Evolutionary conservation across 2,113 vertebrate genomes (phyloP).

Genomic region (Ursus arctos): DNA sequence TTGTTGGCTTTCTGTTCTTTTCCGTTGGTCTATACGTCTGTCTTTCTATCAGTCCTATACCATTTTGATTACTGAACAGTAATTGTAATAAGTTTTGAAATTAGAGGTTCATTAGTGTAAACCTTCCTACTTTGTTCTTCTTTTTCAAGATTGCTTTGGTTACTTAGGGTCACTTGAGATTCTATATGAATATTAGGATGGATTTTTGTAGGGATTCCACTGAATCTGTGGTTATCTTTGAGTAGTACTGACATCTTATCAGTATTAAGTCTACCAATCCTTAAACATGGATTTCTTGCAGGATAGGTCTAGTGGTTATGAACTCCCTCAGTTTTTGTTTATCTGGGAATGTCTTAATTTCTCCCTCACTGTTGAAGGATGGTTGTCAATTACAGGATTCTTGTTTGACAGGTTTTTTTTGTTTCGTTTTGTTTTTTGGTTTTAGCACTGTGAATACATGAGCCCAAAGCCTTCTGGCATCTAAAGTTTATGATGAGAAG

Average conservation of each 20-base stretch:
- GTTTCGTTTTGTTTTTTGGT: neutral
- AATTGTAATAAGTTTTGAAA: neutral
- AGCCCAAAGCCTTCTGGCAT: neutral
- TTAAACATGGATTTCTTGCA: neutral
- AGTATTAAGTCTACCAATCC: neutral
- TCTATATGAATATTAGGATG: neutral
- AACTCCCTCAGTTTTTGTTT: neutral
- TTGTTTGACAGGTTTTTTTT: too few species aligned
- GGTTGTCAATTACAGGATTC: neutral
- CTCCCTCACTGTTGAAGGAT: neutral
- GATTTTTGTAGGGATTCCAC: neutral
- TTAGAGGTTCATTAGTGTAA: neutral
- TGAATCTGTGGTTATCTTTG: neutral
- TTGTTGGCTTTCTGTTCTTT: neutral
- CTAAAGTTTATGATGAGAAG: neutral
- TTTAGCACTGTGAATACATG: neutral
- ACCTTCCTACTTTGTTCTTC: neutral
- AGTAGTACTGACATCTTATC: neutral
- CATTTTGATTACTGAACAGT: neutral
- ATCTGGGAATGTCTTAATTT: neutral
- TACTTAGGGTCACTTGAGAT: neutral
- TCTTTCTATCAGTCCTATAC: neutral
- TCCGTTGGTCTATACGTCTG: neutral
- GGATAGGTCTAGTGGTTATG: neutral
- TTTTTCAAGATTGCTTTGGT: neutral